A percentile compares a stretch with the other conserved stretches of the same genome.
Conservation (phyloP, 2,113 vertebrate genomes). For the Clarias macrocephalus region DNA sequence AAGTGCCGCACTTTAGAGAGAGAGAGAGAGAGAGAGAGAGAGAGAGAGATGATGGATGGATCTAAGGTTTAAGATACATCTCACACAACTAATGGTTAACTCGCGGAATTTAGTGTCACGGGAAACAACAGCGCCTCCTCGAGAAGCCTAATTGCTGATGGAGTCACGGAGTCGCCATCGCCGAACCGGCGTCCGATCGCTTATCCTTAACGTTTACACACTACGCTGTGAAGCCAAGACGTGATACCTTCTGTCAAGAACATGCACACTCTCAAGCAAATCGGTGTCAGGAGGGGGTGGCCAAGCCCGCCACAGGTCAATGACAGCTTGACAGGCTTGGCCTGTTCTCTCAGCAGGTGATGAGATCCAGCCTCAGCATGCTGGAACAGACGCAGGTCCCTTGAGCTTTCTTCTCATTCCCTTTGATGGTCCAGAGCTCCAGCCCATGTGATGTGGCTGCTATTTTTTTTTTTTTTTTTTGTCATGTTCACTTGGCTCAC, state of each 20-base stretch:
- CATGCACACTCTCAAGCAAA: constrained; percentile 15
- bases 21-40: background rate
- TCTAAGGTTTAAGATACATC: background rate
- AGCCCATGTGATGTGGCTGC: constrained; percentile 56
- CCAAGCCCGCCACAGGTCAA: constrained; percentile 55
- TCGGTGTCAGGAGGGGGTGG: constrained; percentile 29
- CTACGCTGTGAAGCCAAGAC: constrained; percentile 11
- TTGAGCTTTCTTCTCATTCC: constrained; percentile 42
- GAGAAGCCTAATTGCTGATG: background rate
- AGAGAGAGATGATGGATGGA: background rate
- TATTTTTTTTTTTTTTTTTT: constrained; percentile 29
- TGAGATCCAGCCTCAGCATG: constrained; percentile 53
- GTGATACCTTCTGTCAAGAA: constrained; percentile 16
- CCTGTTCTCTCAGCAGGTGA: constrained; percentile 55
- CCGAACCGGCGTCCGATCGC: background rate
- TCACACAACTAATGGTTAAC: background rate
- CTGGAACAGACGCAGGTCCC: constrained; percentile 58
- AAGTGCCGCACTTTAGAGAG: background rate
- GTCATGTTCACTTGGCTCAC: constrained; percentile 54
- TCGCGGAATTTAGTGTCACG: too few species aligned
- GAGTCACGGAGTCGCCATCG: background rate
- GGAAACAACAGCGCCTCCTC: background rate
- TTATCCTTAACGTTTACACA: background rate
- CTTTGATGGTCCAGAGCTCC: constrained; percentile 63
- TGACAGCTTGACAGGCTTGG: constrained; percentile 53